Evolutionary conservation across 2,113 vertebrate genomes (phyloP).

Genomic region (Hippocampus guttulatus): DNA sequence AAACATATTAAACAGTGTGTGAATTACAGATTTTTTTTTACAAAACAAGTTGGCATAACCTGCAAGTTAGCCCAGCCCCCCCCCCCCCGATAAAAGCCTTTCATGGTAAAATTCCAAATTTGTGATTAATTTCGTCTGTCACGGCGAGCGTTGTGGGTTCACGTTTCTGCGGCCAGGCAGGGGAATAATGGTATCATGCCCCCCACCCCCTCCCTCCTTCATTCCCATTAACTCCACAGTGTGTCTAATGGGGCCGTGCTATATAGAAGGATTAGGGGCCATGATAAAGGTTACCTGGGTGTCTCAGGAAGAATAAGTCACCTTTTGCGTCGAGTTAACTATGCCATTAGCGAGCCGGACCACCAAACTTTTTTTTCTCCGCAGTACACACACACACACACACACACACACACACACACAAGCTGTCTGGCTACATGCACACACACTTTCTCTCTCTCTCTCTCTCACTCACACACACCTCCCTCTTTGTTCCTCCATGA

Average conservation of each 20-base stretch:
- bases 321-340: slow-evolving; percentile 58
- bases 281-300: slow-evolving; percentile 76
- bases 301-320: slow-evolving; percentile 68
- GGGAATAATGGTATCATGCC: slow-evolving; percentile 50
- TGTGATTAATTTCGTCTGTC: slow-evolving; percentile 64
- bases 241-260: slow-evolving; percentile 68
- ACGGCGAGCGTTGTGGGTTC: slow-evolving; percentile 46
- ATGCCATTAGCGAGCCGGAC: slow-evolving; percentile 46
- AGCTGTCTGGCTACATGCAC: background rate
- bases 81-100: background rate
- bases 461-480: slow-evolving; percentile 43
- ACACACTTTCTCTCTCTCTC: background rate
- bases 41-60: too few relatives aligned
- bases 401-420: background rate
- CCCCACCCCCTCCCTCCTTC: slow-evolving; percentile 4
- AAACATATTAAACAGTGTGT: too few relatives aligned
- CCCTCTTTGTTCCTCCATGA: slow-evolving; percentile 63
- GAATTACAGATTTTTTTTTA: too few relatives aligned
- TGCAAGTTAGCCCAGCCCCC: background rate
- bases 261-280: slow-evolving; percentile 70
- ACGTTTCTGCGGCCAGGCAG: slow-evolving; percentile 43
- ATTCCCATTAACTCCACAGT: slow-evolving; percentile 39
- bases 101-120: slow-evolving; percentile 14
- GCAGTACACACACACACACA: slow-evolving; percentile 19
- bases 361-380: slow-evolving; percentile 62